phyloP scores from a whole-genome alignment of 2,888 invertebrate genomes.

The Gastrophysa polygoni region DNA sequence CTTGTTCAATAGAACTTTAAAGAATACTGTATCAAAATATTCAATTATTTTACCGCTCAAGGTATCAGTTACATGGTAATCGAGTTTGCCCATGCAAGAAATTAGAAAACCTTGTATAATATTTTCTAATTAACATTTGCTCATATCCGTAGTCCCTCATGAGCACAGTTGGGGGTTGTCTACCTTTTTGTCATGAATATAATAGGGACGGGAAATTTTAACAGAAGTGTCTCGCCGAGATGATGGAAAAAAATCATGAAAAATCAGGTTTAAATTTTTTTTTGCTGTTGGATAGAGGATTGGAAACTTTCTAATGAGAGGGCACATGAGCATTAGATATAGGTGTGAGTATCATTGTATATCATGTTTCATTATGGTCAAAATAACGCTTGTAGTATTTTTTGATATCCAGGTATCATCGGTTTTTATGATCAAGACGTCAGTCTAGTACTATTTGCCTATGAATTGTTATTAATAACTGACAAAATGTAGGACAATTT shows the following conservation, averaged over 20 bases:
- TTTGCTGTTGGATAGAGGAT: too few relatives aligned
- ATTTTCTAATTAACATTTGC: constrained; percentile 9
- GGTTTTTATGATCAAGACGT: too few relatives aligned
- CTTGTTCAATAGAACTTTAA: not conserved
- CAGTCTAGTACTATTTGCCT: too few relatives aligned
- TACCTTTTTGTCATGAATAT: constrained; percentile 2
- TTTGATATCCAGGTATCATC: too few relatives aligned
- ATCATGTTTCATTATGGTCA: too few relatives aligned
- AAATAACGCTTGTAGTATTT: too few relatives aligned
- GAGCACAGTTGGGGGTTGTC: constrained; percentile 5
- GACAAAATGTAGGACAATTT: too few relatives aligned
- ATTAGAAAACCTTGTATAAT: constrained; percentile 15
- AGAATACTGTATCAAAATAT: not conserved
- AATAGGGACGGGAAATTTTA: not conserved
- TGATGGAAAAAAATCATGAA: not conserved
- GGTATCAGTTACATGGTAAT: constrained; percentile 14
- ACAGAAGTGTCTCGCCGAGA: not conserved
- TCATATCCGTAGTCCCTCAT: not conserved
- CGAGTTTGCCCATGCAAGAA: constrained; percentile 18
- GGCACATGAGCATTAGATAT: too few relatives aligned
- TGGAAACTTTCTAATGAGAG: too few relatives aligned
- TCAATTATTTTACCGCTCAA: constrained; percentile 8
- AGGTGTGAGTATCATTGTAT: too few relatives aligned
- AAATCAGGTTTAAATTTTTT: too few relatives aligned
- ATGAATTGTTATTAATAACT: too few relatives aligned